phyloP scores from a whole-genome alignment of 2,888 invertebrate genomes.

The Saturnia japonica region DNA sequence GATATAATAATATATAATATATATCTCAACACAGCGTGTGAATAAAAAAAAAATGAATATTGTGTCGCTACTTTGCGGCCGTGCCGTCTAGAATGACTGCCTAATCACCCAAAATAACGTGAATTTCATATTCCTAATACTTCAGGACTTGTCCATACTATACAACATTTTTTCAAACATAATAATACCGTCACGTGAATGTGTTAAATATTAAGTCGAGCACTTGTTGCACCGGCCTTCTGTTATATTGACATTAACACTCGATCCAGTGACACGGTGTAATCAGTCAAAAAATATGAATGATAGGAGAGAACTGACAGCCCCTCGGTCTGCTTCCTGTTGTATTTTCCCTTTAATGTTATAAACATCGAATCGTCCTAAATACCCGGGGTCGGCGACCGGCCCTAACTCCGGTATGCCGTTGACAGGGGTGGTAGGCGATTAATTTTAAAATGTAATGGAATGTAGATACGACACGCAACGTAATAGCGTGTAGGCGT shows the following conservation, averaged over 20 bases:
- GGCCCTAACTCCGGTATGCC: slow-evolving; percentile 48
- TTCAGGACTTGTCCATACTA: not conserved
- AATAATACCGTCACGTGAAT: slow-evolving; percentile 28
- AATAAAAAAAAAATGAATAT: too few species aligned
- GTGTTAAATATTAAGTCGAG: slow-evolving; percentile 25
- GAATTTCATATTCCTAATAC: not conserved
- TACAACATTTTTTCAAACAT: slow-evolving; percentile 18
- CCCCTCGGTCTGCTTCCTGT: slow-evolving; percentile 63
- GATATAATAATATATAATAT: too few species aligned
- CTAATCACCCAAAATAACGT: not conserved
- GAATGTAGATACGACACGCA: slow-evolving; percentile 67
- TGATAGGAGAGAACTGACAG: slow-evolving; percentile 35
- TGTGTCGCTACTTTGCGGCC: too few species aligned
- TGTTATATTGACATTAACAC: slow-evolving; percentile 39
- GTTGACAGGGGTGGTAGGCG: slow-evolving; percentile 70
- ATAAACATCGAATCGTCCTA: slow-evolving; percentile 69
- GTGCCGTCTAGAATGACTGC: not conserved
- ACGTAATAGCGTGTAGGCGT: slow-evolving; percentile 35
- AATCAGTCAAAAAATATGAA: slow-evolving; percentile 44
- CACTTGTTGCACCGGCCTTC: slow-evolving; percentile 37
- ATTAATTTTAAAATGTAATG: slow-evolving; percentile 75
- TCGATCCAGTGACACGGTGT: slow-evolving; percentile 38
- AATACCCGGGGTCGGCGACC: slow-evolving; percentile 73
- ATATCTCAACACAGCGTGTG: too few species aligned
- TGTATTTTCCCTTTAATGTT: slow-evolving; percentile 57